A percentile compares a stretch with the other conserved stretches of the same genome.
phyloP scores from a whole-genome alignment of 2,888 invertebrate species.

The Drosophila vallismaia region DNA sequence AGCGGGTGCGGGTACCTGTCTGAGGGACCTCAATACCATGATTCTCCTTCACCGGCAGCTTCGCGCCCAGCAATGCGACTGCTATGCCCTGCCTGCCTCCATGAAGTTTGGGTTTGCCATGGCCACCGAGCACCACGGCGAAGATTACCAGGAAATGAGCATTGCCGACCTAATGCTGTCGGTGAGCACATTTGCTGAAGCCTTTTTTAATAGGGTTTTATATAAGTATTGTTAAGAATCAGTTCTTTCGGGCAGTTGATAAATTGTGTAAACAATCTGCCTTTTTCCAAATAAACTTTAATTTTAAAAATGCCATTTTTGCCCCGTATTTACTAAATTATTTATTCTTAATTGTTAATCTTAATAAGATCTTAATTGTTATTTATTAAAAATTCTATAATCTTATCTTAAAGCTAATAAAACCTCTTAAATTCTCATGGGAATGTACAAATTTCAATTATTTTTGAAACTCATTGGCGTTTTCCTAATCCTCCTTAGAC shows the following conservation, averaged over 20 bases:
- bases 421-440: no score
- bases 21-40: conserved; percentile 26
- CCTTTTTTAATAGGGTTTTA: not conserved
- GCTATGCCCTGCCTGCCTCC: conserved; percentile 32
- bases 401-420: no score
- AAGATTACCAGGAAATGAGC: conserved; percentile 17
- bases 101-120: conserved; percentile 52
- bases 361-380: no score
- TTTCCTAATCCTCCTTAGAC: conserved; percentile 15
- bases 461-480: not conserved
- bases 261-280: no score
- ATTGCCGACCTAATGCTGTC: conserved; percentile 30
- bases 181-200: conserved; percentile 23
- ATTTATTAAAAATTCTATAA: no score
- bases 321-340: no score
- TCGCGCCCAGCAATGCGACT: conserved; percentile 30
- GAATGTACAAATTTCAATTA: no score
- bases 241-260: no score
- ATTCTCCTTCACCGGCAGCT: conserved; percentile 41
- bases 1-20: not conserved
- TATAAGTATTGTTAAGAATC: not conserved
- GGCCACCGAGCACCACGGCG: conserved; percentile 31
- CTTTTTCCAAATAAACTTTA: no score
- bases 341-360: no score
- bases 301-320: no score